Percentiles rank a stretch among this genome's conserved stretches.
These are phyloP conservation scores for Lepilemur septentrionalis DNA, from an alignment of 2,797 vertebrate genomes.

Conservation along the genomic window DNA sequence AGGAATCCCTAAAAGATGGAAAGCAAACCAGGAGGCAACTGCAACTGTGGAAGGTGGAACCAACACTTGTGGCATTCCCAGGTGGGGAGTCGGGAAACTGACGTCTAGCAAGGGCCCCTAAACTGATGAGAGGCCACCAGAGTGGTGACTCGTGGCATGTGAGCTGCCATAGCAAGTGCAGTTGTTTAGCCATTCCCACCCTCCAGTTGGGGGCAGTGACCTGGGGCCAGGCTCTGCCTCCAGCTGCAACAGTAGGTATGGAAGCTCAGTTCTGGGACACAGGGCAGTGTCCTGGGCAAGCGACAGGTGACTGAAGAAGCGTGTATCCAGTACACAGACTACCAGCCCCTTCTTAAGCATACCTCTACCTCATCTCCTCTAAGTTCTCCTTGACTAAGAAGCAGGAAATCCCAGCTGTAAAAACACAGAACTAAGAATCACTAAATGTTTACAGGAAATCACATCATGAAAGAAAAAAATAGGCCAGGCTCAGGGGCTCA, in stretches of 20 bases:
- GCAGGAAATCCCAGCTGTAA: neutral
- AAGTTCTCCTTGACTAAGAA: neutral
- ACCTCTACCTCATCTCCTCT: neutral
- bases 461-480: neutral
- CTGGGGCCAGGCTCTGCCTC: neutral
- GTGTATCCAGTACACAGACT: neutral
- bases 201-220: neutral
- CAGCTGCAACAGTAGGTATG: neutral
- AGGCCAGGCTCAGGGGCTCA: neutral
- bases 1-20: neutral
- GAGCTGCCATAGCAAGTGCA: neutral
- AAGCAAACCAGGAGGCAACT: too few relatives aligned
- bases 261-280: neutral
- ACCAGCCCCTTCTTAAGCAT: neutral
- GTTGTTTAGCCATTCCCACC: neutral
- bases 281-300: neutral
- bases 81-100: neutral
- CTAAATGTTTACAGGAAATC: neutral
- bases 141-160: neutral
- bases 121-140: neutral
- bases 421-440: neutral
- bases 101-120: neutral
- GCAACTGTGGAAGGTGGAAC: neutral
- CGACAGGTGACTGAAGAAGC: neutral
- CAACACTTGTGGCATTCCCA: neutral